Evolutionary conservation across 37 sponge, comb jelly and placozoan genomes (phyloP).

Genomic region (Agelas oroides): DNA sequence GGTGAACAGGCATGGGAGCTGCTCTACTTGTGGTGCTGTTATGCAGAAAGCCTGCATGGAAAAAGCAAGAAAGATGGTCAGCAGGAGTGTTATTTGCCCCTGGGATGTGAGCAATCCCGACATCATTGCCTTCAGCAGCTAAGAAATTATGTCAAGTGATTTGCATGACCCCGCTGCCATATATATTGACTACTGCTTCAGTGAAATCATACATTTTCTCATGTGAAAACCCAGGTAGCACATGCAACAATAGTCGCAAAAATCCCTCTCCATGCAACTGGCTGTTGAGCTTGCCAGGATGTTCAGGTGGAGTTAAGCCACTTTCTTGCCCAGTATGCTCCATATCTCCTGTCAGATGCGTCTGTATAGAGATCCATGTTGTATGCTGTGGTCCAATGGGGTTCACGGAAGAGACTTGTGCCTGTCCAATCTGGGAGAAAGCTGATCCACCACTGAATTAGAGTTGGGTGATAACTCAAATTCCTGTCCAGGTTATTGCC

Average conservation of each 20-base stretch:
- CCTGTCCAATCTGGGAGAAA: constrained; percentile 55
- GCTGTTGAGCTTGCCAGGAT: neutral
- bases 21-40: constrained; percentile 27
- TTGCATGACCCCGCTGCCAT: neutral
- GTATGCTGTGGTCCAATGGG: neutral
- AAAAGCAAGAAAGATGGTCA: constrained; percentile 31
- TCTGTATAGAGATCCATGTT: constrained; percentile 37
- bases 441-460: constrained; percentile 51
- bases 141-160: constrained; percentile 11
- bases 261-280: constrained; percentile 16
- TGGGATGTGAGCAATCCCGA: constrained; percentile 21
- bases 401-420: neutral
- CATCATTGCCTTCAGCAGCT: neutral
- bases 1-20: neutral
- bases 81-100: constrained; percentile 19
- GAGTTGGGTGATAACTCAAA: too few species aligned
- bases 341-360: constrained; percentile 46
- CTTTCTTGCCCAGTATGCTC: constrained; percentile 21
- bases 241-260: constrained; percentile 23
- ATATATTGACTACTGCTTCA: constrained; percentile 6
- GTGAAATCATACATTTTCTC: neutral
- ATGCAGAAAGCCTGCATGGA: neutral
- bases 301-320: constrained; percentile 45
- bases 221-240: constrained; percentile 12
- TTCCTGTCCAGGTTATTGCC: too few species aligned